Evolutionary conservation across 2,888 invertebrate genomes (phyloP), one percentile per base, ranked within the genome.

Genomic region (Ectemnius lituratus): DNA sequence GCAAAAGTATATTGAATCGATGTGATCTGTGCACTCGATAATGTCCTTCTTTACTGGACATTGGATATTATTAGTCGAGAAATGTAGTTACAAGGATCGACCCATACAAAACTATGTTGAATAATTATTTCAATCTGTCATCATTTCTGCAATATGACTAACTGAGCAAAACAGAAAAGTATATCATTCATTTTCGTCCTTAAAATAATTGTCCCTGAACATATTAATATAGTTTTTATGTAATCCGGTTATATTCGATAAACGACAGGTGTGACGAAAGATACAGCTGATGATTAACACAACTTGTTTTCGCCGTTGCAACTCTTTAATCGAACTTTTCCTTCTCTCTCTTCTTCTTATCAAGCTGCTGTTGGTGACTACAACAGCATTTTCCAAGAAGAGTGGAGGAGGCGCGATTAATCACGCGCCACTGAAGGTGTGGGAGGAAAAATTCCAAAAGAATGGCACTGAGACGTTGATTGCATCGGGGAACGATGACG

Each of bases 391-490:
- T 49, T 56, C 45, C 62, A 49, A 72, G 70, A 46, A 65, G 60
- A 64, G 56, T 76, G 73, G 75, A 73, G 72, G 11, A 37, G 8
- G 62, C 62, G 61, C 81, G 70, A 81, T 81, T 81, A 81, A 81
- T 81, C 80, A 78, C 73, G 74, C 58, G 62, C 65, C 58, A 20
- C 23, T 37, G 52, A 14, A 60, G 61, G 62, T 62, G 64, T 59
- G 62, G 72, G 72, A 76, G 76, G 76, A 79, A 81, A 80, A 80
- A 71, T 71, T 73, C 49, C 28, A 59, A 18, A 71, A 62, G 70
- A 63, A 70, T 62, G 70, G 59, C 59, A 69, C 62, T 45, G 62
- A 69, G 78, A 76, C 80, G 64, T 80, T 75, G 76, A 76, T 80
- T 75, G 71, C 66, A 56, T 72, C 49, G 56, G 45, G 56, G 52